Evolutionary conservation across 2,888 invertebrate genomes (phyloP).

Genomic region (Pyrrhosoma nymphula): DNA sequence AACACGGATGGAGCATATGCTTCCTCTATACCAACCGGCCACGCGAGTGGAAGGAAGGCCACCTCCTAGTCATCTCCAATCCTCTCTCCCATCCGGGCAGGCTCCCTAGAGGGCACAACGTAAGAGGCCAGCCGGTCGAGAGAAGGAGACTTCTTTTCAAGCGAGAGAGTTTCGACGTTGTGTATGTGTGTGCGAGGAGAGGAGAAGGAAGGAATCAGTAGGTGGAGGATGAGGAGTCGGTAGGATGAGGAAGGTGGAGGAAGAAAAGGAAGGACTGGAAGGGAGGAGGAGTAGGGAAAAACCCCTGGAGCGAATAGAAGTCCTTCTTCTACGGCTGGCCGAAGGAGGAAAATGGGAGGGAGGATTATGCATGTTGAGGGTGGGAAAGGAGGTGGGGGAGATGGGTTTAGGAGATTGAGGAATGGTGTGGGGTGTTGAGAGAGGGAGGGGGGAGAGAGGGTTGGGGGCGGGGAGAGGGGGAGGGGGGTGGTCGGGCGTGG

Average conservation of each 20-base stretch:
- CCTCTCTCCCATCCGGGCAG: no score
- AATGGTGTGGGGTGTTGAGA: conserved; percentile 71
- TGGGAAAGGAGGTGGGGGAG: conserved; percentile 73
- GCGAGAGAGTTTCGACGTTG: no score
- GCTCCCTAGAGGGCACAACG: no score
- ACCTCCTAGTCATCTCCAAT: no score
- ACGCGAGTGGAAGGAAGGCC: no score
- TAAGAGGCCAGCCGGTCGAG: no score
- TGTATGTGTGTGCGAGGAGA: no score
- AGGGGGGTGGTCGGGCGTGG: conserved; percentile 74
- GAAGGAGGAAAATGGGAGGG: conserved; percentile 38
- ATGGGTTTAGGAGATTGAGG: conserved; percentile 75
- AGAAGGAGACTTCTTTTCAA: no score
- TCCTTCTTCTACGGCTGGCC: conserved; percentile 31
- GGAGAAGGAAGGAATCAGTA: background rate
- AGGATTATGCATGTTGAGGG: conserved; percentile 65
- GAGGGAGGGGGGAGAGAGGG: conserved; percentile 72
- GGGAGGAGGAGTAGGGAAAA: background rate
- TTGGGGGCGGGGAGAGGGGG: conserved; percentile 76
- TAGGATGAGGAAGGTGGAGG: background rate
- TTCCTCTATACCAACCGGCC: no score
- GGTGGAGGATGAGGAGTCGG: no score
- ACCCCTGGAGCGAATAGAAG: conserved; percentile 33
- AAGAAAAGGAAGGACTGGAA: background rate
- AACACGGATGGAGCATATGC: no score